Evolutionary conservation across 2,113 vertebrate species (phyloP).

Genomic region (Montifringilla adamsi): DNA sequence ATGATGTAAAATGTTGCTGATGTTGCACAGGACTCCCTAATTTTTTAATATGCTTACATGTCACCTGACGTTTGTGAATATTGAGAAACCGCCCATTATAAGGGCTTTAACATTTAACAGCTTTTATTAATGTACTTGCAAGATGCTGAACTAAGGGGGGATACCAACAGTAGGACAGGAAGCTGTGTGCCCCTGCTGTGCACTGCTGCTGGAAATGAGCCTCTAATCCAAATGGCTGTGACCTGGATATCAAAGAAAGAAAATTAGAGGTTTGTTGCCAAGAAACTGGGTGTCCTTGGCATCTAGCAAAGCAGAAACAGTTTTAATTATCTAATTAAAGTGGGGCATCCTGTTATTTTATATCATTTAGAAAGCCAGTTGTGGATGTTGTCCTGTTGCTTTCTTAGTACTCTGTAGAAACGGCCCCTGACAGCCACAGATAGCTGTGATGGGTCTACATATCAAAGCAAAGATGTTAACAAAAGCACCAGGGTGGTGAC

Average conservation of each 20-base stretch:
- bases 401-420: not conserved
- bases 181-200: not conserved
- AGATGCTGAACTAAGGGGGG: not conserved
- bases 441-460: rapidly evolving
- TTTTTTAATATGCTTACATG: not conserved
- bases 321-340: constrained; percentile 55
- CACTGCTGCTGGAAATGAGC: constrained; percentile 6
- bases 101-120: not conserved
- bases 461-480: not conserved
- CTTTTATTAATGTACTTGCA: not conserved
- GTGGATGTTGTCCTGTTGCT: not conserved
- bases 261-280: constrained; percentile 45
- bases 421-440: not conserved
- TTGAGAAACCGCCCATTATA: not conserved
- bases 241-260: constrained; percentile 56
- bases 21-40: not conserved
- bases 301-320: constrained; percentile 19
- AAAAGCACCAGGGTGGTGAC: not conserved
- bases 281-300: constrained; percentile 60
- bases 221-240: constrained; percentile 11
- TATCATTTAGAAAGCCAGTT: not conserved
- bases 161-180: not conserved
- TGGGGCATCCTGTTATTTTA: not conserved
- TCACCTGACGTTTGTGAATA: not conserved
- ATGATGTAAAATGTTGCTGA: not conserved